phyloP scores from a whole-genome alignment of 2,797 vertebrate species.

The Spinibarbus caldwelli region DNA sequence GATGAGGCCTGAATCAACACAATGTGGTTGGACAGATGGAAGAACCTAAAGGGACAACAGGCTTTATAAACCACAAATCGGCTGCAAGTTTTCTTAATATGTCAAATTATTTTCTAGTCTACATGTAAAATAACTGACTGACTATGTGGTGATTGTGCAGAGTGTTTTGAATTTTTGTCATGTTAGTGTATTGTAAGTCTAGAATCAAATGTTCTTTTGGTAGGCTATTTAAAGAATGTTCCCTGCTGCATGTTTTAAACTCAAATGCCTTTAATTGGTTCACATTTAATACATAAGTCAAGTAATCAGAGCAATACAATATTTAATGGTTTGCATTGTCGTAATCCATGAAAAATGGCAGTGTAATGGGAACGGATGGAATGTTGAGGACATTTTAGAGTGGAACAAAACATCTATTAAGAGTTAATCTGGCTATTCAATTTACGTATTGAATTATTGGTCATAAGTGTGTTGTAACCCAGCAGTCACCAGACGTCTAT shows the following conservation, averaged over 20 bases:
- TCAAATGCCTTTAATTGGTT: not conserved
- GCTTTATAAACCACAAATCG: not conserved
- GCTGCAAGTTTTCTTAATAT: not conserved
- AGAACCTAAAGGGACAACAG: conserved; percentile 2
- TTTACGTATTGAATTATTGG: too few relatives aligned
- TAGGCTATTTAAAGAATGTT: not conserved
- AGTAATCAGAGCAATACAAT: not conserved
- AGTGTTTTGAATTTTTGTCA: not conserved
- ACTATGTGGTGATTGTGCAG: not conserved
- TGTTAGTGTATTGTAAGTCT: not conserved
- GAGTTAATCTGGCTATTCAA: too few relatives aligned
- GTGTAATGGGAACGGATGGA: not conserved
- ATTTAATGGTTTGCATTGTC: not conserved
- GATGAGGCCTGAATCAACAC: conserved; percentile 13
- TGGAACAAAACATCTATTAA: not conserved
- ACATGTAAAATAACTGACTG: not conserved
- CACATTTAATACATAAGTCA: not conserved
- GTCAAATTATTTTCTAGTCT: not conserved
- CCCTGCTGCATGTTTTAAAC: not conserved
- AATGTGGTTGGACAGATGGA: not conserved
- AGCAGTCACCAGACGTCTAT: too few relatives aligned
- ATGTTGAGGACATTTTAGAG: not conserved
- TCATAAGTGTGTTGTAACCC: too few relatives aligned
- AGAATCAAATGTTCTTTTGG: not conserved
- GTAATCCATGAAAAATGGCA: not conserved